These are phyloP conservation scores for Actinia tenebrosa DNA, from an alignment of 64 coral and sea anemone genomes.

Conservation along the genomic window DNA sequence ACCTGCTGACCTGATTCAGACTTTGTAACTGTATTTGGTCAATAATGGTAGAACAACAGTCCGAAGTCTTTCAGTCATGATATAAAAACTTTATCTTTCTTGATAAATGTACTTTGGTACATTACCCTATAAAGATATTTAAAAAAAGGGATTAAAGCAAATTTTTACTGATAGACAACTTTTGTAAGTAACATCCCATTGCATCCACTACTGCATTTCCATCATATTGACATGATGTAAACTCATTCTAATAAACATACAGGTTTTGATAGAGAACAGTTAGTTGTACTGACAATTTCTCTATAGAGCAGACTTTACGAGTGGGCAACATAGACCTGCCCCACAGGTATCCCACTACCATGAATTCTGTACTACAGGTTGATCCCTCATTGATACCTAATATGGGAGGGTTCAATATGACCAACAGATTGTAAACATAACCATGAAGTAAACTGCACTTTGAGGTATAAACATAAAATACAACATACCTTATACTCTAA, in stretches of 20 bases:
- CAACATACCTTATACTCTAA: slow-evolving; percentile 73
- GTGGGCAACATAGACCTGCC: too few species aligned
- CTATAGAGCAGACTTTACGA: too few species aligned
- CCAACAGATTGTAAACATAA: neutral
- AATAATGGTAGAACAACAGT: neutral
- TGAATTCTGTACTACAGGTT: neutral
- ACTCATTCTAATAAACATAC: too few species aligned
- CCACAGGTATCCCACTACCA: neutral
- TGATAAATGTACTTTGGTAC: neutral
- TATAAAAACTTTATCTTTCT: neutral
- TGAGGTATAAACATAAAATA: neutral
- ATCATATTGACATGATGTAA: too few species aligned
- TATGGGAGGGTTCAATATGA: neutral
- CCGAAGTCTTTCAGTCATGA: neutral
- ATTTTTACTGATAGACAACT: too few species aligned
- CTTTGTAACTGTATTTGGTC: neutral
- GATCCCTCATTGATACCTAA: neutral
- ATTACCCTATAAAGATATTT: neutral
- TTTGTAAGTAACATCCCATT: too few species aligned
- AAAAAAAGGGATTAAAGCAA: too few species aligned
- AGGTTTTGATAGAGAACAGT: too few species aligned
- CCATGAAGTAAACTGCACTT: neutral
- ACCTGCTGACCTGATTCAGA: neutral
- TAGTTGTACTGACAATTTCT: too few species aligned
- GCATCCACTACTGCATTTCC: too few species aligned